Evolutionary conservation across 2,888 invertebrate species (phyloP), one percentile per base, ranked within the genome.

Genomic region (Congeria kusceri): DNA sequence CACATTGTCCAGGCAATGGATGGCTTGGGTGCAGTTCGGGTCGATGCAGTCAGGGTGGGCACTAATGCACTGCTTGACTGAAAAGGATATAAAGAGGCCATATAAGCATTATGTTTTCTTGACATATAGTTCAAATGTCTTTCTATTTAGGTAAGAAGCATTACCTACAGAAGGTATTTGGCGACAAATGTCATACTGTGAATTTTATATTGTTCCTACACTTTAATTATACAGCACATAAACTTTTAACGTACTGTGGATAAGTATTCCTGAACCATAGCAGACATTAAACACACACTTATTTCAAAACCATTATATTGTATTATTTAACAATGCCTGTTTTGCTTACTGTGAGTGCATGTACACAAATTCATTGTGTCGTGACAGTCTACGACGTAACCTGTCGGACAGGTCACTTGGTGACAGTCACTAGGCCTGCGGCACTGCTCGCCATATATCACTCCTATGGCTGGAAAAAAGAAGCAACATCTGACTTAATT

Each of bases 1-100:
- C 9, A 53, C 25, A 18, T 53, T 53, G 53, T 53, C 53, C 11
- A 53, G 20, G 53, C 53, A 53, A 25, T 53, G 53, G 20, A 53
- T 53, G 20, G 53, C 25, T 15, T 53, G 53, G 53, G 53, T 53
- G 18, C 53, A 53, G 53, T 20, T 53, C 25, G 53, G 53, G 20
- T 53, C 53, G 23, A 5, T 25, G n/a, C 53, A 53, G 53, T 53
- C 53, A 20, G 53, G 25, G 15, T 39, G 39, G 25, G 25, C 20
- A 5, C 25, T 20, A 18, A 53, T 53, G 53, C 53, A 53, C 53
- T 53, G 53, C 25, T 53, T 53, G 23, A 53, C 53, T 53, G 53
- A 5, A 53, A 13, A 39, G 39, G 13, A 39, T n/a, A n/a, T n/a
- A n/a, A n/a, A n/a, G n/a, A n/a, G n/a, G n/a, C n/a, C n/a, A n/a